These are phyloP conservation scores for Tipula confusa DNA, from an alignment of 2,888 invertebrate genomes.

Conservation along the genomic window DNA sequence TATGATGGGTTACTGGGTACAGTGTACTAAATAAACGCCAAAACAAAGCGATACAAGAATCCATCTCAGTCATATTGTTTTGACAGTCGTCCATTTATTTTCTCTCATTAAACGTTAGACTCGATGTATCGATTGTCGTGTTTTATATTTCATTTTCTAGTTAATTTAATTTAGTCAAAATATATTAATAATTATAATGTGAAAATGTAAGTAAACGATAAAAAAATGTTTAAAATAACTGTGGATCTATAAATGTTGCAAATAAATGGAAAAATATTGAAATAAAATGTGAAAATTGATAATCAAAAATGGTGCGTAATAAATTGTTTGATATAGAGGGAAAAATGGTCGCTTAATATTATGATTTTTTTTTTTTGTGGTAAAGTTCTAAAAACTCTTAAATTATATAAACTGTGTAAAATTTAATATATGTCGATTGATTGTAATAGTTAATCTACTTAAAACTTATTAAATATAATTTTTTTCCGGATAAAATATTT, in stretches of 20 bases:
- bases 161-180: not conserved
- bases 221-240: not conserved
- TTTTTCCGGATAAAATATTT: not conserved
- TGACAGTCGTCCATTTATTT: not conserved
- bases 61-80: not conserved
- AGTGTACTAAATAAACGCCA: too few relatives aligned
- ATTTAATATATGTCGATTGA: too few relatives aligned
- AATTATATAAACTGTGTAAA: too few relatives aligned
- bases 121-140: not conserved
- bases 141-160: not conserved
- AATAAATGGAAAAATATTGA: not conserved
- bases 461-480: too few relatives aligned
- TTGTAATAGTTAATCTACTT: too few relatives aligned
- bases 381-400: too few relatives aligned
- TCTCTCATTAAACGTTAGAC: not conserved
- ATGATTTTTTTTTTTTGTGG: not conserved
- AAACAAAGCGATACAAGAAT: not conserved
- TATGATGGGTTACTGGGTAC: too few relatives aligned
- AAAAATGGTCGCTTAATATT: not conserved
- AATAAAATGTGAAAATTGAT: not conserved
- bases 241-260: not conserved
- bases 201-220: not conserved
- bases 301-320: not conserved
- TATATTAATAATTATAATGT: not conserved
- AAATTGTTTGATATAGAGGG: not conserved